A percentile compares a stretch with the other conserved stretches of the same genome.
Evolutionary conservation across 30 jellyfish, hydroid and myxozoan genomes (phyloP).

Genomic region (Cassiopea xamachana): DNA sequence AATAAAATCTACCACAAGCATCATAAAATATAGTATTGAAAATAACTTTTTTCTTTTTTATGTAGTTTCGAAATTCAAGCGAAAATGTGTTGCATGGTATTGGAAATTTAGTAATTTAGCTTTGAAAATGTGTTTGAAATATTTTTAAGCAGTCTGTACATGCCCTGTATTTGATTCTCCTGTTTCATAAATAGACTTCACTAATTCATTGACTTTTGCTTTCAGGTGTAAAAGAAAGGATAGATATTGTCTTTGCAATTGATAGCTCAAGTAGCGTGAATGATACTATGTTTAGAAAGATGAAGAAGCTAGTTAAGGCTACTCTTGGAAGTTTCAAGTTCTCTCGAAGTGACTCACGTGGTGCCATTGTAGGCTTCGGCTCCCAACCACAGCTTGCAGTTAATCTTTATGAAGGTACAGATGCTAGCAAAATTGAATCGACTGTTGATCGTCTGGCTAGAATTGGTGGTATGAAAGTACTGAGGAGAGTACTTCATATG

Average conservation of each 20-base stretch:
- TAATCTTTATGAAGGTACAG: conserved; percentile 3
- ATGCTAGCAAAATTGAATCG: neutral
- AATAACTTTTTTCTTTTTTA: no score
- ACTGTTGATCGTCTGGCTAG: conserved; percentile 21
- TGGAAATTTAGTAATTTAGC: no score
- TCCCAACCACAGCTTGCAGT: conserved; percentile 13
- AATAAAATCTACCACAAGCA: no score
- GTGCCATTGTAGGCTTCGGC: conserved; percentile 52
- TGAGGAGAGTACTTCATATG: conserved; percentile 66
- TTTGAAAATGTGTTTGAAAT: no score
- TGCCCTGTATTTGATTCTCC: no score
- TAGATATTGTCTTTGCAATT: conserved; percentile 69
- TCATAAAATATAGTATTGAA: no score
- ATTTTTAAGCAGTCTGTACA: no score
- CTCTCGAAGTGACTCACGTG: conserved; percentile 38
- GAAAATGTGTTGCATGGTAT: no score
- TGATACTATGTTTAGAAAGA: conserved; percentile 39
- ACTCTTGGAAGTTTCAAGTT: conserved; percentile 60
- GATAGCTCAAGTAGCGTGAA: conserved; percentile 79
- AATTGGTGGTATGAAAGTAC: conserved; percentile 82
- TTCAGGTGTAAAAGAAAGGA: conserved; percentile 8
- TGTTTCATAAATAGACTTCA: no score
- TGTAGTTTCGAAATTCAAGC: no score
- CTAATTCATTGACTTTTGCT: neutral
- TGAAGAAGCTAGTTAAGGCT: conserved; percentile 61